A percentile compares a stretch with the other conserved stretches of the same genome.
Evolutionary conservation across 1,140 invertebrate species (phyloP).

Genomic region (Bombus confusus): DNA sequence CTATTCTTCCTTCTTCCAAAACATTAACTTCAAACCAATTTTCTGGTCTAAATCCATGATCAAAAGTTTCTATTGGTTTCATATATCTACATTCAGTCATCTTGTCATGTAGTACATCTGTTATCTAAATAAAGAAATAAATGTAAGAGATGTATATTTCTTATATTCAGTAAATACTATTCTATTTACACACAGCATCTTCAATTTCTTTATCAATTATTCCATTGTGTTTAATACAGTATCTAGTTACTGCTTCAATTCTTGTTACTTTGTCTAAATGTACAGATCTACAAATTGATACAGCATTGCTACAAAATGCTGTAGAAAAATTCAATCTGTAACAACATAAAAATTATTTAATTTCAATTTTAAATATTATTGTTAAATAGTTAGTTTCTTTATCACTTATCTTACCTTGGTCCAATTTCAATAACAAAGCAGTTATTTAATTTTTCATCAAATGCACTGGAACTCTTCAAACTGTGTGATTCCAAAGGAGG

Average conservation of each 20-base stretch:
- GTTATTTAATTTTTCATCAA: constrained; percentile 71
- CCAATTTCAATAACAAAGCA: constrained; percentile 89
- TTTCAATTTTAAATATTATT: background rate
- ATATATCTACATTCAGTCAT: constrained; percentile 92
- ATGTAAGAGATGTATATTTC: background rate
- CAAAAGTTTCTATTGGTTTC: constrained; percentile 87
- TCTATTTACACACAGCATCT: constrained; percentile 75
- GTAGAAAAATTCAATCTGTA: constrained; percentile 95
- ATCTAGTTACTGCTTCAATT: constrained; percentile 92
- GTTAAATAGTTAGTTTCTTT: background rate
- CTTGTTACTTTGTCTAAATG: constrained; percentile 88
- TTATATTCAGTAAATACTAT: constrained; percentile 2
- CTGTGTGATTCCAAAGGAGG: constrained; percentile 85
- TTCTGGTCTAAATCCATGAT: constrained; percentile 88
- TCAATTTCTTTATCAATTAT: constrained; percentile 75
- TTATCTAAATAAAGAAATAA: constrained; percentile 79
- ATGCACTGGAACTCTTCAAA: constrained; percentile 80
- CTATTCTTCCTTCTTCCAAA: constrained; percentile 88
- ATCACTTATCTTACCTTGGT: constrained; percentile 84
- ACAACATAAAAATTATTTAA: constrained; percentile 58
- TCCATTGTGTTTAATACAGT: constrained; percentile 85
- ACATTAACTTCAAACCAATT: constrained; percentile 93
- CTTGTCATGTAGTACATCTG: constrained; percentile 88
- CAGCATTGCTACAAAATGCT: constrained; percentile 96
- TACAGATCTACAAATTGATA: constrained; percentile 95